Conservation (phyloP, 2,113 vertebrate species). For the Pseudolaguvia tuberculata region DNA sequence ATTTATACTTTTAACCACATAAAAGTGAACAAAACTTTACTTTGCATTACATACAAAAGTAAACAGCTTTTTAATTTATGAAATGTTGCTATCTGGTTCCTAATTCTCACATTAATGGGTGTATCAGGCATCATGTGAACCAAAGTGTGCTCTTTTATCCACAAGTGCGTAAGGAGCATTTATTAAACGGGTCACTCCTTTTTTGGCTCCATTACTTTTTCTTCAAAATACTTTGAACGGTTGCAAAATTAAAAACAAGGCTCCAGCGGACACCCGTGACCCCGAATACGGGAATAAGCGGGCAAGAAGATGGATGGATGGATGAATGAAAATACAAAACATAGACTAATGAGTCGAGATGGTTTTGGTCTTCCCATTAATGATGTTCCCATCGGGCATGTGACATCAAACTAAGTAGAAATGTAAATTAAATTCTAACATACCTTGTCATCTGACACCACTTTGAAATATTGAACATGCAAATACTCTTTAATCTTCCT, state of each 20-base stretch:
- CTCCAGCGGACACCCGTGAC: too few species aligned
- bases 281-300: too few species aligned
- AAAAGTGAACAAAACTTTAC: not conserved
- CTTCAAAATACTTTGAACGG: conserved; percentile 1
- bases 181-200: too few species aligned
- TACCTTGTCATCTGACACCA: not conserved
- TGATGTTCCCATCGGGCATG: too few species aligned
- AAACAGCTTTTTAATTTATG: conserved; percentile 15
- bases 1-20: conserved; percentile 22
- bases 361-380: too few species aligned
- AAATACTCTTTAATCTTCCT: not conserved
- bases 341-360: not conserved
- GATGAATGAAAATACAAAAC: too few species aligned
- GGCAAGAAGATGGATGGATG: too few species aligned
- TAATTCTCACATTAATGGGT: not conserved
- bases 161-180: not conserved
- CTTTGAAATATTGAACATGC: not conserved
- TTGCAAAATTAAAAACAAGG: not conserved
- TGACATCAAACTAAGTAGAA: not conserved
- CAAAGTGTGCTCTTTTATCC: conserved; percentile 9
- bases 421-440: not conserved
- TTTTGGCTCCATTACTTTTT: too few species aligned
- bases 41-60: conserved; percentile 1
- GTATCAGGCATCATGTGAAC: not conserved
- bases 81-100: not conserved